Evolutionary conservation across 2,888 invertebrate species (phyloP).

Genomic region (Tipula helvola): DNA sequence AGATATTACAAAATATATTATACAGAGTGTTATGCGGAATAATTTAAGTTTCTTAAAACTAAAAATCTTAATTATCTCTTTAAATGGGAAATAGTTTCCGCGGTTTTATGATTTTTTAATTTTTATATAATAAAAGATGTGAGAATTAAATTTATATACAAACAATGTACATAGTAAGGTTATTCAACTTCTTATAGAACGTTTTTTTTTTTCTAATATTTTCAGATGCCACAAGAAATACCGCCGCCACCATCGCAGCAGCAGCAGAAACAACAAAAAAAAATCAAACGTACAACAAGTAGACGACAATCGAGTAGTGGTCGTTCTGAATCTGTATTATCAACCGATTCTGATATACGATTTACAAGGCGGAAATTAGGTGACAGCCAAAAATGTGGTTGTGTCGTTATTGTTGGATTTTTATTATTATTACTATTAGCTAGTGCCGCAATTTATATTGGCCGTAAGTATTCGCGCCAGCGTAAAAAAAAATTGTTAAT

Average conservation of each 20-base stretch:
- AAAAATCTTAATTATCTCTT: not conserved
- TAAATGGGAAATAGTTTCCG: not conserved
- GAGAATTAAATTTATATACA: not conserved
- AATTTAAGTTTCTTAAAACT: not conserved
- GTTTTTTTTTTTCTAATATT: not conserved
- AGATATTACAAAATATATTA: not conserved
- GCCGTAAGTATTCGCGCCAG: slow-evolving; percentile 39
- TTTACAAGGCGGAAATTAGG: slow-evolving; percentile 76
- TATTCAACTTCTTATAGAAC: not conserved
- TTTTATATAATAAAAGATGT: not conserved
- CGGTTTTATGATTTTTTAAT: not conserved
- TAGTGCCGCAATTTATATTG: slow-evolving; percentile 49
- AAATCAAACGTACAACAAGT: not conserved
- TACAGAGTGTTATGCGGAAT: not conserved
- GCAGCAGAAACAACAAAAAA: not conserved
- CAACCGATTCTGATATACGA: slow-evolving; percentile 79
- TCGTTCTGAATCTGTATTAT: slow-evolving; percentile 62
- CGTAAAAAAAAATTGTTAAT: not conserved
- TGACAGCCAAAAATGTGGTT: slow-evolving; percentile 75
- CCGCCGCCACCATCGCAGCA: not conserved
- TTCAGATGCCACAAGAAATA: not conserved
- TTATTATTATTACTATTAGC: slow-evolving; percentile 65
- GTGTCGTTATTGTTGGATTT: slow-evolving; percentile 73
- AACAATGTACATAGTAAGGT: not conserved
- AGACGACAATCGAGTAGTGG: slow-evolving; percentile 6